Evolutionary conservation across 2,797 vertebrate genomes (phyloP), one percentile per base, ranked within the genome.

Genomic region (Sebastes melanostomus): DNA sequence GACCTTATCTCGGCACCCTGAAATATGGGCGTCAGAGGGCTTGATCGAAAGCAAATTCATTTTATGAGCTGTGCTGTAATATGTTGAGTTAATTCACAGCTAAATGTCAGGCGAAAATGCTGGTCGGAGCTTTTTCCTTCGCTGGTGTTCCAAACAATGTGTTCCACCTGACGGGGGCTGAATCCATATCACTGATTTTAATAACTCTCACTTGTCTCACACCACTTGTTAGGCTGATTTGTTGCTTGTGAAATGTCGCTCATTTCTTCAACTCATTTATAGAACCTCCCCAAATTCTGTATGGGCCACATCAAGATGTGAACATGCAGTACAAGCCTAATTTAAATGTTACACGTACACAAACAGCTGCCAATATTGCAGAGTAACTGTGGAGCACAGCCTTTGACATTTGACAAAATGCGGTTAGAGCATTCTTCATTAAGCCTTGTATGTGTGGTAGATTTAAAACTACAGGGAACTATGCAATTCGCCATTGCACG

Each of bases 1-100:
- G 96, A 97, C 95, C 96, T 97, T 97, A 96, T 97, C 89, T 82
- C 25, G 72, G 86, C 92, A 88, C 92, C 61, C 86, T 88, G 94
- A 94, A 89, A 94, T 85, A 92, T 88, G 75, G 75, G 67, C 71
- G 2, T 91, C 90, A 22, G 63, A 63, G 75, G 82, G 84, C 74
- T 90, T 95, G 93, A 96, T 92, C 92, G 86, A 95, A 95, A 93
- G 80, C 75, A 94, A 97, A 96, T 94, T 93, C 86, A 92, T 92
- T 95, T 79, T 89, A 93, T 77, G 87, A 93, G 91, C 84, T 78
- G 59, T 82, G 54, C 83, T 86, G 68, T 83, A 89, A 93, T 90
- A 93, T 84, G 95, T 94, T 93, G 94, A 91, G 86, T 94, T 92
- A 96, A 94, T 90, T 94, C 92, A 91, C 63, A 59, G 86, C 92